A percentile compares a stretch with the other conserved stretches of the same genome.
Evolutionary conservation across 2,888 invertebrate species (phyloP).

Genomic region (Dexiosoma caninum): DNA sequence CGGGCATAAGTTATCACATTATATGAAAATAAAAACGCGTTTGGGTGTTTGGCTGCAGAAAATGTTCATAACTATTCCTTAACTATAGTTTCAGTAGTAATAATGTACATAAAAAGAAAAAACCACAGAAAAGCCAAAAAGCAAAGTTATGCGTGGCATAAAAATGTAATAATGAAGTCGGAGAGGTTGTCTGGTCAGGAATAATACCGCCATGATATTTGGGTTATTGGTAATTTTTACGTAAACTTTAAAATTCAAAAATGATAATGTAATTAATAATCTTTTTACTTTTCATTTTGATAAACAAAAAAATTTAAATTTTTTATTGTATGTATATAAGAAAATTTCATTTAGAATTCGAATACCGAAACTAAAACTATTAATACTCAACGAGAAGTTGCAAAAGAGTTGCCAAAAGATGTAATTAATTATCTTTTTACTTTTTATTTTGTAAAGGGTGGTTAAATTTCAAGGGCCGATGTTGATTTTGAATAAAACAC

Average conservation of each 20-base stretch:
- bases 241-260: constrained; percentile 1
- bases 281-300: neutral
- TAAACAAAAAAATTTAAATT: neutral
- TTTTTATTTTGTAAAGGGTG: no score
- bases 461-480: no score
- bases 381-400: no score
- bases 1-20: no score
- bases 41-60: constrained; percentile 76
- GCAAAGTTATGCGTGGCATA: constrained; percentile 26
- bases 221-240: constrained; percentile 52
- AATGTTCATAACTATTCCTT: constrained; percentile 78
- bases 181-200: constrained; percentile 30
- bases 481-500: no score
- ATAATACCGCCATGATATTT: constrained; percentile 30
- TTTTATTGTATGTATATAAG: neutral
- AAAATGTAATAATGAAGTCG: constrained; percentile 33
- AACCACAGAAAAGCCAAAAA: constrained; percentile 29
- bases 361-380: constrained; percentile 14
- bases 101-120: constrained; percentile 31
- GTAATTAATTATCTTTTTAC: no score
- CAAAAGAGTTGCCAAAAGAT: no score
- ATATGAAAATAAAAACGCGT: no score
- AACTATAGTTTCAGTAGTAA: constrained; percentile 74
- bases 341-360: constrained; percentile 27
- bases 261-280: no score